Conservation (phyloP, 2,888 invertebrate genomes). For the Yponomeuta evonymella region DNA sequence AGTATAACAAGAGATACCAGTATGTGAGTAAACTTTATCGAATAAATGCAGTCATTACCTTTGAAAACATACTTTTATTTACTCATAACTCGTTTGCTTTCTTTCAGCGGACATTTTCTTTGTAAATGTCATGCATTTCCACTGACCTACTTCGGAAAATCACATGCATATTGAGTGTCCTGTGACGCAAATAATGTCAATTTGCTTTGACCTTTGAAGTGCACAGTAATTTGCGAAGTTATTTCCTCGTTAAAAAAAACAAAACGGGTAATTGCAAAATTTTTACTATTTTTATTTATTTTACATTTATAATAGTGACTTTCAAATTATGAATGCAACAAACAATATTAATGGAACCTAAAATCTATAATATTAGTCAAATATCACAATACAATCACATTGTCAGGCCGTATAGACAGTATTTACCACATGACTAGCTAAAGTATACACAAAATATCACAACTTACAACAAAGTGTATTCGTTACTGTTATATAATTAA, state of each 20-base stretch:
- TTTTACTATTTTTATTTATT: constrained; percentile 19
- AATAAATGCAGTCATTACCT: not conserved
- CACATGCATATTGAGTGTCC: constrained; percentile 3
- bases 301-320: constrained; percentile 4
- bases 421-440: not conserved
- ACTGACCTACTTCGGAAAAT: not conserved
- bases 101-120: not conserved
- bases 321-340: not conserved
- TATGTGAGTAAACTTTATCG: not conserved
- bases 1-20: no score
- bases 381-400: not conserved
- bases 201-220: constrained; percentile 6
- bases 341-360: not conserved
- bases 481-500: not conserved
- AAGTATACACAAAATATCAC: not conserved
- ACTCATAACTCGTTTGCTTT: not conserved
- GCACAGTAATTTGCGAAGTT: not conserved
- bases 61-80: not conserved
- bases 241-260: not conserved
- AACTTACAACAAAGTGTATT: not conserved
- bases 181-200: not conserved
- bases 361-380: not conserved
- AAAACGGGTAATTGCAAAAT: not conserved
- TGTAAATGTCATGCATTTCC: not conserved
- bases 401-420: not conserved